A percentile compares a stretch with the other conserved stretches of the same genome.
These are phyloP conservation scores for Heptranchias perlo DNA, from an alignment of 2,113 vertebrate species.

Conservation along the genomic window DNA sequence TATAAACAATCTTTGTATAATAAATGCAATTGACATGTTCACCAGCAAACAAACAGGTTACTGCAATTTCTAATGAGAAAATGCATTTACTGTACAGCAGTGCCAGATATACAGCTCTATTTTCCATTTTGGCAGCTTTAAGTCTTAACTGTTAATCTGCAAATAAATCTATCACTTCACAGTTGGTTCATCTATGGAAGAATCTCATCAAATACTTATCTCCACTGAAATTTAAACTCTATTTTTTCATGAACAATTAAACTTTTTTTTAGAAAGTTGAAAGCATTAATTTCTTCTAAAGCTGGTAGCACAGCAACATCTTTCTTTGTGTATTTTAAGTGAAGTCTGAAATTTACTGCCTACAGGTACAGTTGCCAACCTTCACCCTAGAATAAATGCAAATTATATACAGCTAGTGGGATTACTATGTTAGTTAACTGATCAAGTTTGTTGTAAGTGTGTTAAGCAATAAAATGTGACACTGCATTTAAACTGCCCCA, in stretches of 20 bases:
- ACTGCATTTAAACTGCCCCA: neutral
- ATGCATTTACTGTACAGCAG: neutral
- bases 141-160: neutral
- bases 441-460: neutral
- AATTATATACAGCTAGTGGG: neutral
- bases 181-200: neutral
- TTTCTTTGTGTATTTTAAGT: neutral
- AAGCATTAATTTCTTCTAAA: conserved; percentile 14
- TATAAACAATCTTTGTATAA: neutral
- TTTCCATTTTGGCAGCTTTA: neutral
- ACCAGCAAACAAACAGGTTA: neutral
- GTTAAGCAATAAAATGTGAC: neutral
- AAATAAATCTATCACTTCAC: conserved; percentile 4
- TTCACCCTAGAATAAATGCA: neutral
- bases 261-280: neutral
- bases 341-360: conserved; percentile 11
- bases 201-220: neutral
- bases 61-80: neutral
- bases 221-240: neutral
- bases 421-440: neutral
- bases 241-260: neutral
- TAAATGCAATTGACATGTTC: neutral
- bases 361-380: neutral
- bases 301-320: neutral
- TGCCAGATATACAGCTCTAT: neutral